phyloP scores from a whole-genome alignment of 2,888 invertebrate species.

The Polydrusus cervinus region DNA sequence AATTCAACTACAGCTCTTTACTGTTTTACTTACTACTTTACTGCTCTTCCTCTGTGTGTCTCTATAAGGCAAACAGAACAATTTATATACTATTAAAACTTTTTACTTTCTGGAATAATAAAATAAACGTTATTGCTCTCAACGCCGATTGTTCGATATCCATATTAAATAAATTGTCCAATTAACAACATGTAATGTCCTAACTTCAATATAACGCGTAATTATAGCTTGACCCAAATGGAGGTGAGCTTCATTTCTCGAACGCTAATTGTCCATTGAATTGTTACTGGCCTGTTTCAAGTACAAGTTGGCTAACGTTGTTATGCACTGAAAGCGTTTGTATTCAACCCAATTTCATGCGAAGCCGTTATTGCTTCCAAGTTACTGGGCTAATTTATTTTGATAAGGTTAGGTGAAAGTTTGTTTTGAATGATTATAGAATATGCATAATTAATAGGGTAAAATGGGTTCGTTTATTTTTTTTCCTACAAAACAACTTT shows the following conservation, averaged over 20 bases:
- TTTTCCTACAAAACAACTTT: no score
- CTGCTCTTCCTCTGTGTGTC: no score
- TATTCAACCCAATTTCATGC: slow-evolving; percentile 21
- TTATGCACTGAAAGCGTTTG: slow-evolving; percentile 23
- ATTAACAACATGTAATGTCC: slow-evolving; percentile 7
- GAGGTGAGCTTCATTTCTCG: slow-evolving; percentile 26
- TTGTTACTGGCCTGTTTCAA: slow-evolving; percentile 36
- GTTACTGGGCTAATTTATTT: not conserved
- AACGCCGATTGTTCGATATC: not conserved
- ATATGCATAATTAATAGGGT: no score
- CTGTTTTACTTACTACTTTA: no score
- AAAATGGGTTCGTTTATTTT: no score
- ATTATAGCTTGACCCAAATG: slow-evolving; percentile 29
- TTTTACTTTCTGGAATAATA: no score
- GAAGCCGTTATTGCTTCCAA: not conserved
- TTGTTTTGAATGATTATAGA: not conserved
- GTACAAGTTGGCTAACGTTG: slow-evolving; percentile 34
- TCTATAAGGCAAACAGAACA: not conserved
- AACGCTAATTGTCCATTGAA: slow-evolving; percentile 41
- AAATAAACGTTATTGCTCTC: not conserved
- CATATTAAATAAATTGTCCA: slow-evolving; percentile 4
- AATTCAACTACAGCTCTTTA: no score
- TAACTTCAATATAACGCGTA: slow-evolving; percentile 16
- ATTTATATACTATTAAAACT: not conserved
- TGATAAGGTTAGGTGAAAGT: not conserved